Conservation (phyloP, 2,113 vertebrate species). For the Peromyscus californicus region DNA sequence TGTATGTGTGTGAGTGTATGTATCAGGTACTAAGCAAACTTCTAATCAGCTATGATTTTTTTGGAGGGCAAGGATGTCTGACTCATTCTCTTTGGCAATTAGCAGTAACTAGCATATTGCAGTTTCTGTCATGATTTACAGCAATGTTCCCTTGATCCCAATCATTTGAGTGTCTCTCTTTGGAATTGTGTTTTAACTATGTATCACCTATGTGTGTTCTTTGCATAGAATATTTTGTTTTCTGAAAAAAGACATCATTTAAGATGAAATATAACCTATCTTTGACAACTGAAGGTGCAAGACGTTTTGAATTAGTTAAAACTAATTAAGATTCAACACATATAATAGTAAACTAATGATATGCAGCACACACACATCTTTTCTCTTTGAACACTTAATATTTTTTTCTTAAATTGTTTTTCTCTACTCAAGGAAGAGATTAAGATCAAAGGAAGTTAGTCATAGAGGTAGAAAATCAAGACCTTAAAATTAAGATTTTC, state of each 20-base stretch:
- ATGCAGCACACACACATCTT: not conserved
- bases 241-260: constrained; percentile 50
- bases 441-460: constrained; percentile 1
- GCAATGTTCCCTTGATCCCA: constrained; percentile 14
- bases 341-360: constrained; percentile 37
- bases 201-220: constrained; percentile 23
- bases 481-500: not conserved
- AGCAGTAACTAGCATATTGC: constrained; percentile 41
- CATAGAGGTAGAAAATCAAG: not conserved
- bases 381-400: constrained; percentile 10
- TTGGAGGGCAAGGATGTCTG: not conserved
- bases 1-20: not conserved
- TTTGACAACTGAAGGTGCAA: constrained; percentile 48
- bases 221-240: constrained; percentile 32
- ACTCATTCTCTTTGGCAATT: constrained; percentile 22
- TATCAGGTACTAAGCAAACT: constrained; percentile 24
- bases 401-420: constrained; percentile 23
- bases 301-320: constrained; percentile 49
- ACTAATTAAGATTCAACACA: constrained; percentile 51
- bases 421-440: constrained; percentile 1
- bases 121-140: constrained; percentile 50
- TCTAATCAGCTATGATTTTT: constrained; percentile 41
- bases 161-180: not conserved
- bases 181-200: constrained; percentile 59
- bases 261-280: not conserved